A percentile compares a stretch with the other conserved stretches of the same genome.
Evolutionary conservation across 2,888 invertebrate species (phyloP).

Genomic region (Spisula subtruncata): DNA sequence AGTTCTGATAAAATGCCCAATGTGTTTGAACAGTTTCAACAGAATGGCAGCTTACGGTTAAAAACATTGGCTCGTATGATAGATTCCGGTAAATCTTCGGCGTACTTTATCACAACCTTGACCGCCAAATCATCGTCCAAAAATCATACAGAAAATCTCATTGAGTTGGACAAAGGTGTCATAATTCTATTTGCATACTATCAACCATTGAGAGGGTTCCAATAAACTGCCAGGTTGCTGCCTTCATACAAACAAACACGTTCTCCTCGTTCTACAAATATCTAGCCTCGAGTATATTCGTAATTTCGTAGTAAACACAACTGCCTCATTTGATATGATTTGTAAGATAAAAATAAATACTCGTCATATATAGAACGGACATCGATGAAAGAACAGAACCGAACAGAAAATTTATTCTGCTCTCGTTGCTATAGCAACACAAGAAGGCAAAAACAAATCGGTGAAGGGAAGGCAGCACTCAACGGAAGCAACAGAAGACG

Average conservation of each 20-base stretch:
- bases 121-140: background rate
- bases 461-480: no score
- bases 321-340: background rate
- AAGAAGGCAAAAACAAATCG: no score
- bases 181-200: constrained; percentile 14
- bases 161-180: background rate
- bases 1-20: no score
- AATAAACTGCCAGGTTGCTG: background rate
- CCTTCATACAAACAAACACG: background rate
- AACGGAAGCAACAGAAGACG: no score
- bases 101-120: background rate
- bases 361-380: background rate
- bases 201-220: background rate
- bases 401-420: no score
- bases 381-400: background rate
- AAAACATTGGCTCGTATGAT: no score
- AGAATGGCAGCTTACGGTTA: no score
- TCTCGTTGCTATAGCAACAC: no score
- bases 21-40: no score
- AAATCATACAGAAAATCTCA: background rate
- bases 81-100: no score
- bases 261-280: background rate
- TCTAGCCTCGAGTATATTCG: background rate
- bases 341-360: background rate
- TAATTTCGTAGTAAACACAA: background rate